phyloP scores from a whole-genome alignment of 2,113 vertebrate genomes.

The Ailuropoda melanoleuca region DNA sequence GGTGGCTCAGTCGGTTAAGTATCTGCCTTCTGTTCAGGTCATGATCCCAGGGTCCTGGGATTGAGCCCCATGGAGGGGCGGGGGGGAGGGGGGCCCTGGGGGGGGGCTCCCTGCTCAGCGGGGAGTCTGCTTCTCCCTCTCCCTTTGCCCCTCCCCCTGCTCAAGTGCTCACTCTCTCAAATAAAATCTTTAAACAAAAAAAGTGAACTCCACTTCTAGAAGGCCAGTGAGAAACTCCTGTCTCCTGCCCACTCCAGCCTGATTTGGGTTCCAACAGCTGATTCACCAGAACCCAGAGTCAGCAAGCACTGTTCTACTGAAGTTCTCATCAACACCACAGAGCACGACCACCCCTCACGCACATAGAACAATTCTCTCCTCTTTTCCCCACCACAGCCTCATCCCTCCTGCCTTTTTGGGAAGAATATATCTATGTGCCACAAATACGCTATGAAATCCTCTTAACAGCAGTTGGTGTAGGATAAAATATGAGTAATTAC shows the following conservation, averaged over 20 bases:
- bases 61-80: neutral
- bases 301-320: neutral
- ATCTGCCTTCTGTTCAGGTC: neutral
- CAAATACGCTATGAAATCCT: neutral
- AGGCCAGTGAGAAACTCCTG: neutral
- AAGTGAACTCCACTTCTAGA: neutral
- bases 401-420: accelerated
- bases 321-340: neutral
- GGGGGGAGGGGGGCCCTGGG: no score
- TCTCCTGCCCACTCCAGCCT: neutral
- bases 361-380: neutral
- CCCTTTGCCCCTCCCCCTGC: neutral
- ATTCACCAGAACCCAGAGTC: neutral
- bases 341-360: neutral
- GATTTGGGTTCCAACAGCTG: neutral
- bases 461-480: neutral
- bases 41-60: neutral
- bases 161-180: neutral
- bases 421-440: neutral
- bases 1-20: neutral
- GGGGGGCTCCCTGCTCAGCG: neutral
- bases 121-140: neutral
- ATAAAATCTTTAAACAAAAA: neutral
- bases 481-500: neutral
- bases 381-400: neutral